These are phyloP conservation scores for Cordylochernes scorpioides DNA, from an alignment of 2,888 invertebrate genomes.

Conservation along the genomic window DNA sequence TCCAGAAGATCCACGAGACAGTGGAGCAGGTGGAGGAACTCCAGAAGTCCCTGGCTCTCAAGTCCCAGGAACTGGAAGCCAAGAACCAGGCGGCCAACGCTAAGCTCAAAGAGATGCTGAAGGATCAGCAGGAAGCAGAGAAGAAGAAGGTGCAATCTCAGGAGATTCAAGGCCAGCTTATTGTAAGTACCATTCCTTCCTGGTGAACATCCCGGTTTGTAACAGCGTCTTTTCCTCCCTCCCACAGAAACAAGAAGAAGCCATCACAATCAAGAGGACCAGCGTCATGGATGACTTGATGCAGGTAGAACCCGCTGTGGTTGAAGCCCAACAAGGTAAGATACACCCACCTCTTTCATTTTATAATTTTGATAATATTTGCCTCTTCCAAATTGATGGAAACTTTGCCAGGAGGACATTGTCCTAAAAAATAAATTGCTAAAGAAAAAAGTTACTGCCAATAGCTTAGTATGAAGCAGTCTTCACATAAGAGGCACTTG, in stretches of 20 bases:
- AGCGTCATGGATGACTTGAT: slow-evolving; percentile 88
- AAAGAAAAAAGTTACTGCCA: too few relatives aligned
- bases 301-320: slow-evolving; percentile 92
- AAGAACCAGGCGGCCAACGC: slow-evolving; percentile 97
- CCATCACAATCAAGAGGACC: slow-evolving; percentile 72
- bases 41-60: slow-evolving; percentile 91
- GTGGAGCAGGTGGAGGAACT: slow-evolving; percentile 98
- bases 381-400: too few relatives aligned
- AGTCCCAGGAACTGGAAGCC: slow-evolving; percentile 51
- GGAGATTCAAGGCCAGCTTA: slow-evolving; percentile 87
- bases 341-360: too few relatives aligned
- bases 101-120: slow-evolving; percentile 89
- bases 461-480: too few relatives aligned
- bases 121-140: slow-evolving; percentile 96
- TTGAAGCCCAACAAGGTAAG: slow-evolving; percentile 72
- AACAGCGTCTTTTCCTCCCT: too few relatives aligned
- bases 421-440: too few relatives aligned
- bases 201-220: too few relatives aligned
- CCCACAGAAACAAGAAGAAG: slow-evolving; percentile 45
- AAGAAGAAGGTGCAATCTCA: slow-evolving; percentile 94
- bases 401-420: too few relatives aligned
- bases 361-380: too few relatives aligned
- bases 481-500: too few relatives aligned
- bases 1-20: slow-evolving; percentile 95
- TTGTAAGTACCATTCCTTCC: too few relatives aligned